Base-by-base conservation (phyloP, 2,113 vertebrate species). In the Pteronura brasiliensis region DNA sequence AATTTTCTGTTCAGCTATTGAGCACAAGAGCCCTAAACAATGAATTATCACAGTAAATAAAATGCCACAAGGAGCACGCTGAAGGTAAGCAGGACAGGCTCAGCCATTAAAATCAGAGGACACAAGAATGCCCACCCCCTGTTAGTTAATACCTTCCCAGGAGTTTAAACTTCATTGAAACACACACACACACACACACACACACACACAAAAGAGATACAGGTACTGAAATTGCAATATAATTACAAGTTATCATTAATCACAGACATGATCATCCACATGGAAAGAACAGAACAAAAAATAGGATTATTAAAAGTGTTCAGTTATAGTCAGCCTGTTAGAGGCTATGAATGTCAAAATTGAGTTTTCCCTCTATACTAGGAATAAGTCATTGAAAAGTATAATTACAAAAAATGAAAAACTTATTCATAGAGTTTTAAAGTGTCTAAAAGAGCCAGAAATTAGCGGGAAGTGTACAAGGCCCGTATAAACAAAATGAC, bases 31-130 rank as follows among this genome's bases (percentile, higher is more conserved):
- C 27, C 20, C 39, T 39, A 21, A 95, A 69, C 31, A 13, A 13
- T 34, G 36, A 65, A 52, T 14, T 2, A 17, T 44, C 44, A 18
- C 6, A 44, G 80, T 31, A 65, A 82, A 83, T 7, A 42, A n/a
- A 44, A 79, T 0, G 7, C 6, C 23, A n/a, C 15, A 18, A 72
- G 39, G 23, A 18, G 15, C 14, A 0, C 0, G 21, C 1, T 13
- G 42, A 79, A 69, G 18, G 34, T 0, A 39, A 27, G 34, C 7
- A 5, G 8, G 36, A 47, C 4, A n/a, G 31, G 36, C 4, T 55
- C 4, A 7, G 14, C 55, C 31, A 18, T 1, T 9, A 15, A 20
- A 12, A 34, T 3, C 7, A n/a, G 59, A 42, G 2, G 59, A 31
- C n/a, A 36, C 5, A 39, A 11, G 17, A 67, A 59, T 2, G 27